A percentile compares a stretch with the other conserved stretches of the same genome.
Conservation (phyloP, 2,888 invertebrate species). For the Sphaeridia pumilis region DNA sequence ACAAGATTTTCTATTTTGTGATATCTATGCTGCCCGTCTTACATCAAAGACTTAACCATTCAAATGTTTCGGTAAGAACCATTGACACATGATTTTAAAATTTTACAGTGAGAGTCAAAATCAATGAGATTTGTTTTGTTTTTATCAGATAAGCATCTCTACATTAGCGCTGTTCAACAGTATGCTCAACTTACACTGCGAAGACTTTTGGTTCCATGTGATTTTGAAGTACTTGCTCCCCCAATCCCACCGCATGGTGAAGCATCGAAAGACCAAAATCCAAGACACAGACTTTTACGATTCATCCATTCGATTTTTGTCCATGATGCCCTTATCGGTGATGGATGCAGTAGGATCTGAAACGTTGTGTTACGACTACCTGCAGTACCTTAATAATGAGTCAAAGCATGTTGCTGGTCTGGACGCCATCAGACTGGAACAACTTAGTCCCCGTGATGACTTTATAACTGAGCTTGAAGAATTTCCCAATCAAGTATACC, state of each 20-base stretch:
- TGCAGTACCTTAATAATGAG: conserved; percentile 28
- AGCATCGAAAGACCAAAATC: conserved; percentile 19
- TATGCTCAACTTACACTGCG: conserved; percentile 31
- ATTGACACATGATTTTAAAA: not conserved
- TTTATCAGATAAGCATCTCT: conserved; percentile 28
- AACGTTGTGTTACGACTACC: conserved; percentile 21
- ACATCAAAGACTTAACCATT: conserved; percentile 30
- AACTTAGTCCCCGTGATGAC: conserved; percentile 6
- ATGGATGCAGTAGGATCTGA: conserved; percentile 27
- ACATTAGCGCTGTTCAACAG: conserved; percentile 31
- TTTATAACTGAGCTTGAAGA: not conserved
- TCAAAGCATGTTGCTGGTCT: conserved; percentile 12
- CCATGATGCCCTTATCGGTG: conserved; percentile 23
- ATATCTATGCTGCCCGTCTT: conserved; percentile 22
- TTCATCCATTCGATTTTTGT: conserved; percentile 26
- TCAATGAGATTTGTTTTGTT: not conserved
- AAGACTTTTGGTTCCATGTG: conserved; percentile 33
- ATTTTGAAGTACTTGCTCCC: conserved; percentile 29
- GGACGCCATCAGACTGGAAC: conserved; percentile 7
- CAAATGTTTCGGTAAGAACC: conserved; percentile 25
- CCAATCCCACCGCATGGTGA: conserved; percentile 32
- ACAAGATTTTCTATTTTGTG: conserved; percentile 27
- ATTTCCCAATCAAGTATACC: conserved; percentile 20
- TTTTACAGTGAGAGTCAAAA: not conserved
- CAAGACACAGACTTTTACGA: conserved; percentile 31